A percentile compares a stretch with the other conserved stretches of the same genome.
phyloP scores from a whole-genome alignment of 2,888 invertebrate species.

The Cheilosia scutellata region DNA sequence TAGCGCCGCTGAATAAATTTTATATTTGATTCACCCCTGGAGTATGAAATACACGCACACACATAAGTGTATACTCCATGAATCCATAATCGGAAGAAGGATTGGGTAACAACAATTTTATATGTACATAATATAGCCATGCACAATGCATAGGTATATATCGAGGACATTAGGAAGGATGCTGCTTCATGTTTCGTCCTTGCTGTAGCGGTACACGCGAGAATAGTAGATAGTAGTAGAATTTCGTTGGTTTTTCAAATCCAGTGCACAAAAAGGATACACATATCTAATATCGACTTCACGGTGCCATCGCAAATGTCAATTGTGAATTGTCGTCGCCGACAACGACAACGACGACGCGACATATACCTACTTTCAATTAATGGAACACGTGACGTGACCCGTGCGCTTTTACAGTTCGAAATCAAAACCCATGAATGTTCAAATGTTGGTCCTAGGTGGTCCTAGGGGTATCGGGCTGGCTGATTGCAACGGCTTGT shows the following conservation, averaged over 20 bases:
- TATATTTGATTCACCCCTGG: constrained; percentile 48
- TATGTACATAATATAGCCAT: no score
- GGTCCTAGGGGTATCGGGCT: constrained; percentile 14
- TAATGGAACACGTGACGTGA: constrained; percentile 70
- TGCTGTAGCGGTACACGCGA: background rate
- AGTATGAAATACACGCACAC: background rate
- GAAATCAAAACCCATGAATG: constrained; percentile 27
- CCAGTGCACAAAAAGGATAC: constrained; percentile 36
- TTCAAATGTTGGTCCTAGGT: constrained; percentile 5
- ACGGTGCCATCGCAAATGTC: constrained; percentile 67
- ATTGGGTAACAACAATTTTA: constrained; percentile 8
- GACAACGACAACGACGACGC: constrained; percentile 13
- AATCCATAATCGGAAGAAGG: constrained; percentile 46
- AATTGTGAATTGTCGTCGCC: constrained; percentile 64
- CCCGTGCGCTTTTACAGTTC: constrained; percentile 34
- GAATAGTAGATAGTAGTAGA: no score
- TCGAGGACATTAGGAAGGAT: constrained; percentile 22
- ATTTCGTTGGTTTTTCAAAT: constrained; percentile 54
- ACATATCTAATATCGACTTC: constrained; percentile 34
- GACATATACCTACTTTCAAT: constrained; percentile 67
- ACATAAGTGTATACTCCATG: constrained; percentile 5
- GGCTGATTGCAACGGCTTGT: no score
- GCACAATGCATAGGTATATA: no score
- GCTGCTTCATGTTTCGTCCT: constrained; percentile 27
- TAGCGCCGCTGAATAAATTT: constrained; percentile 47